A percentile compares a stretch with the other conserved stretches of the same genome.
phyloP scores from a whole-genome alignment of 2,113 vertebrate species.

The Lasiurus cinereus region DNA sequence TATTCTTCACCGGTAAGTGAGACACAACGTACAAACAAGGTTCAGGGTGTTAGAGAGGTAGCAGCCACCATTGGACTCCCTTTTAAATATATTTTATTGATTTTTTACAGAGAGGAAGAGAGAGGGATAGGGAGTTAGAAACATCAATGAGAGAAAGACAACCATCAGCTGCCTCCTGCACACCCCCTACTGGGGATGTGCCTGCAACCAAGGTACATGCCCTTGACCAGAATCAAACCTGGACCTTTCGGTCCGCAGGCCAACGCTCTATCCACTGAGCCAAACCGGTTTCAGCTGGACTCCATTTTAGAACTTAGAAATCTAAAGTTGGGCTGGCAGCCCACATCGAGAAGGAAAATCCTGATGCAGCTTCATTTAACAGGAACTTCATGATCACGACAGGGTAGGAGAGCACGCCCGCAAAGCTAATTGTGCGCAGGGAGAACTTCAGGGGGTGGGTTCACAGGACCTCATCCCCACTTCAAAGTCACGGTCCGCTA shows the following conservation, averaged over 20 bases:
- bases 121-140: too few relatives aligned
- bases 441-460: conserved; percentile 30
- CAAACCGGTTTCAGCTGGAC: background rate
- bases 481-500: conserved; percentile 64
- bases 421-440: conserved; percentile 54
- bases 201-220: too few relatives aligned
- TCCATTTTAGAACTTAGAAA: background rate
- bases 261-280: too few relatives aligned
- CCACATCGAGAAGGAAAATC: background rate
- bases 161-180: too few relatives aligned
- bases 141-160: too few relatives aligned
- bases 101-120: too few relatives aligned
- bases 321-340: background rate
- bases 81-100: background rate
- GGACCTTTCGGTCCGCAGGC: too few relatives aligned
- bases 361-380: background rate
- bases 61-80: background rate
- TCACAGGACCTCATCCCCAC: conserved; percentile 33
- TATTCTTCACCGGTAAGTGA: conserved; percentile 4
- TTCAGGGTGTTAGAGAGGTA: background rate
- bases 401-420: background rate
- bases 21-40: background rate
- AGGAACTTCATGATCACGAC: conserved; percentile 6
- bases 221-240: too few relatives aligned
- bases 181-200: too few relatives aligned